Conservation (phyloP, 2,113 vertebrate genomes). For the Poeciliopsis retropinna region DNA sequence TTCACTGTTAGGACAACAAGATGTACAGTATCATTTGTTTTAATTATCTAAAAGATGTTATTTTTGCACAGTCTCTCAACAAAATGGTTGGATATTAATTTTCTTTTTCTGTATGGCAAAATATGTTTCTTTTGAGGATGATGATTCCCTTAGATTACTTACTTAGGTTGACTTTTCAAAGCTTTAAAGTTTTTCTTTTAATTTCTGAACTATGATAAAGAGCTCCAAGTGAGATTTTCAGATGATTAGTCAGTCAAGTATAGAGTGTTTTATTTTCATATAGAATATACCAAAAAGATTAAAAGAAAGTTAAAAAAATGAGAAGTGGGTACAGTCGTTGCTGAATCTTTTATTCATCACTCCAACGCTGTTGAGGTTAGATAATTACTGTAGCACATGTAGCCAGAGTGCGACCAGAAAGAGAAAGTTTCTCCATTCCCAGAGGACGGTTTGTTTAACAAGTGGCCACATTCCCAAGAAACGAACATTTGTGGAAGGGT, state of each 20-base stretch:
- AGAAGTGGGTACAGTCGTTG: slow-evolving; percentile 34
- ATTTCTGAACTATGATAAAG: slow-evolving; percentile 5
- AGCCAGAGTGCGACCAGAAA: slow-evolving; percentile 37
- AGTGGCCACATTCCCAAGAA: slow-evolving; percentile 31
- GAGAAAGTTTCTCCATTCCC: slow-evolving; percentile 36
- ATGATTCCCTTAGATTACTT: background rate
- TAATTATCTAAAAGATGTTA: background rate
- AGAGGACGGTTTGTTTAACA: slow-evolving; percentile 22
- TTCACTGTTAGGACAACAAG: no score
- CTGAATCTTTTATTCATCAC: slow-evolving; percentile 52
- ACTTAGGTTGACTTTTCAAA: background rate
- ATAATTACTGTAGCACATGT: slow-evolving; percentile 53
- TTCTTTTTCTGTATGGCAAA: background rate
- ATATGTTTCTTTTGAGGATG: slow-evolving; percentile 6
- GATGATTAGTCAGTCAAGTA: slow-evolving; percentile 40
- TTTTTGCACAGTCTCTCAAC: background rate
- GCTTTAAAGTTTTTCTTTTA: background rate
- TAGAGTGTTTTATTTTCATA: slow-evolving; percentile 27
- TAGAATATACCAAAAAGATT: slow-evolving; percentile 45
- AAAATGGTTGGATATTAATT: background rate
- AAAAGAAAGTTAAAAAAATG: slow-evolving; percentile 50
- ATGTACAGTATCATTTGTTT: background rate
- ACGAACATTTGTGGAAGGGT: slow-evolving; percentile 34
- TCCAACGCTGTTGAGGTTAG: slow-evolving; percentile 39
- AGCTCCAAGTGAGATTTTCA: slow-evolving; percentile 15